Evolutionary conservation across 2,113 vertebrate genomes (phyloP).

Genomic region (Tapirus terrestris): DNA sequence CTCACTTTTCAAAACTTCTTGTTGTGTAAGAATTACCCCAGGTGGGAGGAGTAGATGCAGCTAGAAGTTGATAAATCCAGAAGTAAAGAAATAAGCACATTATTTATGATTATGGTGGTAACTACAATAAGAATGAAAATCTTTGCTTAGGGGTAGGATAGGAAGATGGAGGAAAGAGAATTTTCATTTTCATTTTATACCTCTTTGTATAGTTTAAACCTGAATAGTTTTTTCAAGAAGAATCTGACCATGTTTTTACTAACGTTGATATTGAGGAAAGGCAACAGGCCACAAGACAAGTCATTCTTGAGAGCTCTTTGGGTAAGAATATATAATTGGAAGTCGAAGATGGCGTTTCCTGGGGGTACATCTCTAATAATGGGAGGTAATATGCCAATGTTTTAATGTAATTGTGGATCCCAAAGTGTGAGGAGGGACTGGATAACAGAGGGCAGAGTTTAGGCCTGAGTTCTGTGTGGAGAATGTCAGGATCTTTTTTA

Average conservation of each 20-base stretch:
- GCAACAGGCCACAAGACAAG: not conserved
- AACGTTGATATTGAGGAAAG: not conserved
- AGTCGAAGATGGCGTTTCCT: not conserved
- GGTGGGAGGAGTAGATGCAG: not conserved
- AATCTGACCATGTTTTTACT: not conserved
- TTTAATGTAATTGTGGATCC: not conserved
- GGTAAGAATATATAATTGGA: not conserved
- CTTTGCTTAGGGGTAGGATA: not conserved
- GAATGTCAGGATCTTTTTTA: not conserved
- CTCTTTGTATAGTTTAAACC: not conserved
- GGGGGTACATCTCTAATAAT: not conserved
- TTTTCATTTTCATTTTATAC: not conserved
- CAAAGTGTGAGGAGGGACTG: not conserved
- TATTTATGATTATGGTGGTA: not conserved
- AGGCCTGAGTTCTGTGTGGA: not conserved
- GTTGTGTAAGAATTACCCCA: not conserved
- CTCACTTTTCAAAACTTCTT: not conserved
- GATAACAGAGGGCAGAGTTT: not conserved
- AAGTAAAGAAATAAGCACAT: not conserved
- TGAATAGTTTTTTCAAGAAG: not conserved
- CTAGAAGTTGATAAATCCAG: not conserved
- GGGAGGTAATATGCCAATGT: too few species aligned
- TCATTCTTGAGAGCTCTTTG: not conserved
- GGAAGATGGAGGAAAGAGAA: not conserved
- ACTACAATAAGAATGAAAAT: not conserved